Evolutionary conservation across 2,113 vertebrate species (phyloP).

Genomic region (Conger conger): DNA sequence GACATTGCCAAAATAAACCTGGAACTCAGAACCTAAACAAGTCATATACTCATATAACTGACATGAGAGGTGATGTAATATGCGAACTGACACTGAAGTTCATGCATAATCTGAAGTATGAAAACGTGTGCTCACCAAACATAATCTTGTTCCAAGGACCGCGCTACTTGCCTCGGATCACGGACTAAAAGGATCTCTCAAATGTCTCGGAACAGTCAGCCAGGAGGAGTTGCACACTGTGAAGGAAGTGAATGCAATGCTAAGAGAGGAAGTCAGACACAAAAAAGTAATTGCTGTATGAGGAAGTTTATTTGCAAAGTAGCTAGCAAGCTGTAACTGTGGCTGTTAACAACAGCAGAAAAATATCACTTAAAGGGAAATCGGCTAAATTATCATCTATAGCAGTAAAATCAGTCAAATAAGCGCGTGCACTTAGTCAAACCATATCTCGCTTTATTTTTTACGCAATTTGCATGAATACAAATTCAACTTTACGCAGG

Average conservation of each 20-base stretch:
- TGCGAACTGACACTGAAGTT: not conserved
- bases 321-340: not conserved
- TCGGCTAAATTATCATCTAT: not conserved
- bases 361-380: not conserved
- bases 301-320: slow-evolving; percentile 31
- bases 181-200: not conserved
- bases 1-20: not conserved
- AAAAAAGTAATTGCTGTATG: slow-evolving; percentile 31
- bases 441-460: not conserved
- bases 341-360: not conserved
- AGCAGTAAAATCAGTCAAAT: not conserved
- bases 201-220: slow-evolving; percentile 7
- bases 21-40: not conserved
- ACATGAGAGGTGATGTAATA: not conserved
- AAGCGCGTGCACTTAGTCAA: not conserved
- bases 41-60: not conserved
- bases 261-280: slow-evolving; percentile 35
- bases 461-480: not conserved
- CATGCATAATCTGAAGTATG: not conserved
- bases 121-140: slow-evolving; percentile 29
- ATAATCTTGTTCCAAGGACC: slow-evolving; percentile 29
- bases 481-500: not conserved
- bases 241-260: slow-evolving; percentile 33
- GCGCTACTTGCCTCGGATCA: slow-evolving; percentile 12
- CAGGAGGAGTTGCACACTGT: slow-evolving; percentile 13